phyloP scores from a whole-genome alignment of 2,888 invertebrate species.

The Cantharis rustica region DNA sequence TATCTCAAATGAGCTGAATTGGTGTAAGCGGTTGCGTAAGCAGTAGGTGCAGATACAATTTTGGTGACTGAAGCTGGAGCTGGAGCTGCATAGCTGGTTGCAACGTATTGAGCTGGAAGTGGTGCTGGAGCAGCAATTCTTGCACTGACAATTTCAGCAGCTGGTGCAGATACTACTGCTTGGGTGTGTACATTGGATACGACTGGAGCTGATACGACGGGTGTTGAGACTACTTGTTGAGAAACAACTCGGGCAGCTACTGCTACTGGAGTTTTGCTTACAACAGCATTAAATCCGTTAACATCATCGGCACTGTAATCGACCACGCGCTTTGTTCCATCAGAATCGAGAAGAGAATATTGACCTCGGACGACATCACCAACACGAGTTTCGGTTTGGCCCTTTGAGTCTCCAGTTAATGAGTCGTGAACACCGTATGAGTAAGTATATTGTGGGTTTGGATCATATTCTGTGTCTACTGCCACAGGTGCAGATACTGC shows the following conservation, averaged over 20 bases:
- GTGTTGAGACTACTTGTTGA: constrained; percentile 45
- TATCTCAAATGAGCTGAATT: background rate
- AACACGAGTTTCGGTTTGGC: constrained; percentile 63
- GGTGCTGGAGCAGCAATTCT: constrained; percentile 34
- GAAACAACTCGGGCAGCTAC: constrained; percentile 36
- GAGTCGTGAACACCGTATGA: constrained; percentile 72
- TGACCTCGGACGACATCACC: constrained; percentile 68
- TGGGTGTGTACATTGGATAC: constrained; percentile 23
- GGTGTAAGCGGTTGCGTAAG: constrained; percentile 23
- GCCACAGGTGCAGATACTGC: constrained; percentile 33
- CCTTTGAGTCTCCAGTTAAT: constrained; percentile 64
- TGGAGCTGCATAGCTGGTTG: constrained; percentile 42
- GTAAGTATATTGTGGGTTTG: constrained; percentile 69
- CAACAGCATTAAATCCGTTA: constrained; percentile 63
- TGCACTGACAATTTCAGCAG: constrained; percentile 29
- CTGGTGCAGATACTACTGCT: constrained; percentile 44
- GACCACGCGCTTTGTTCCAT: constrained; percentile 67
- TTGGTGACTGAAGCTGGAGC: constrained; percentile 43
- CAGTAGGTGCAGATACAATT: constrained; percentile 49
- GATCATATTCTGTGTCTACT: constrained; percentile 63
- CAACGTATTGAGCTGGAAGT: constrained; percentile 21
- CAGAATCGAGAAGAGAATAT: constrained; percentile 63
- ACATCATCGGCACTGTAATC: constrained; percentile 63
- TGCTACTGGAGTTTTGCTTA: constrained; percentile 58
- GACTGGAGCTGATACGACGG: constrained; percentile 42